Evolutionary conservation across 2,113 vertebrate species (phyloP).

Genomic region (Panthera leo): DNA sequence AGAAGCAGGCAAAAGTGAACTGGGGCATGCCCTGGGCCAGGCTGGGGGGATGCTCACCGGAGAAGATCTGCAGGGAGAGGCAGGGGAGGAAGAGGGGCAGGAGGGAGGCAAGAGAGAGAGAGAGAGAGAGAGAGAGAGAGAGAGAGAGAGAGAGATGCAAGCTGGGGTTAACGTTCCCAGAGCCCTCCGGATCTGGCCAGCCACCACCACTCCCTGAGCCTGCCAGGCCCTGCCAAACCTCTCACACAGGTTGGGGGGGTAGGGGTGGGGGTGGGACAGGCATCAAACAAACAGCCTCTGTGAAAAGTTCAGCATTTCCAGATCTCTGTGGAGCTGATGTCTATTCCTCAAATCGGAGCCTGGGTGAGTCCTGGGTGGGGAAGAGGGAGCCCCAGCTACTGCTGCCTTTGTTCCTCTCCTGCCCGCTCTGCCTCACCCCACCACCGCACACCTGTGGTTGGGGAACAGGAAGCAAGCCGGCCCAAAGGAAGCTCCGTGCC

Average conservation of each 20-base stretch:
- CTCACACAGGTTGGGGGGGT: rapidly evolving
- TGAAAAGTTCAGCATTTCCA: neutral
- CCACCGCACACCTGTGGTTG: neutral
- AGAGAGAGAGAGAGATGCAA: conserved; percentile 65
- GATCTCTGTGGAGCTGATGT: neutral
- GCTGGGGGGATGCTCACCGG: conserved; percentile 57
- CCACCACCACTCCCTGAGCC: neutral
- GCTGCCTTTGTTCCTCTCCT: neutral
- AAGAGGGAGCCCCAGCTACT: neutral
- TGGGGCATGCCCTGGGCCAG: conserved; percentile 90
- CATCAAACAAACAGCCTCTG: neutral
- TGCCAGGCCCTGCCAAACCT: neutral
- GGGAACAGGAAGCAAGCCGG: neutral
- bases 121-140: conserved; percentile 66
- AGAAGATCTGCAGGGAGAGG: conserved; percentile 67
- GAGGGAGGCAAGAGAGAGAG: too few relatives aligned
- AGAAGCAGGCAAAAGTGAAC: conserved; percentile 98
- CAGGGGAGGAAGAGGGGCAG: conserved; percentile 19
- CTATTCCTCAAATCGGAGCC: neutral
- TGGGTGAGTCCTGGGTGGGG: neutral
- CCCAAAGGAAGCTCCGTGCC: neutral
- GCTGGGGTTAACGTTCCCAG: conserved; percentile 53
- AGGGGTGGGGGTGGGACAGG: neutral
- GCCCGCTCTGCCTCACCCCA: neutral
- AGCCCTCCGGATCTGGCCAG: neutral